Percentiles rank a stretch among this genome's conserved stretches.
phyloP scores from a whole-genome alignment of 2,797 vertebrate species.

The Spea hammondii region DNA sequence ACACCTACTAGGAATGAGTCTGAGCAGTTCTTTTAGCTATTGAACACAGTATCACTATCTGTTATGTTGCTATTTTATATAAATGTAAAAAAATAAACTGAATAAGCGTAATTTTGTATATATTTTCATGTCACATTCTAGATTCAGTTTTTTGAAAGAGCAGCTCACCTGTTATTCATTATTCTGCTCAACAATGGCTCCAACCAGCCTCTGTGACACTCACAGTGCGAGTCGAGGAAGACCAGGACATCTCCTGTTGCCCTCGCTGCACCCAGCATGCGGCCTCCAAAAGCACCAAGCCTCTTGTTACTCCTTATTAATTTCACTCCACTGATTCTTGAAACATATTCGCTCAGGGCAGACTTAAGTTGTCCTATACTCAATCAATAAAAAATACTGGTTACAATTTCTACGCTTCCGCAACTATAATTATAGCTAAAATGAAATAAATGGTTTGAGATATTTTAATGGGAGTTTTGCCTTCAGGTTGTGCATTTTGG shows the following conservation, averaged over 20 bases:
- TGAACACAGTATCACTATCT: too few relatives aligned
- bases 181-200: constrained; percentile 83
- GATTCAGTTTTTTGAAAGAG: not conserved
- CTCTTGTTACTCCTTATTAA: constrained; percentile 80
- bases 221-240: constrained; percentile 87
- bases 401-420: too few relatives aligned
- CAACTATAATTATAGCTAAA: too few relatives aligned
- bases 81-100: too few relatives aligned
- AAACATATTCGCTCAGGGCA: constrained; percentile 76
- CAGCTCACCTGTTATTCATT: constrained; percentile 77
- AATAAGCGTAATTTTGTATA: too few relatives aligned
- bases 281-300: constrained; percentile 74
- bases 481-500: too few relatives aligned
- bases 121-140: too few relatives aligned
- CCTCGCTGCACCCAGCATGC: constrained; percentile 77
- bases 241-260: constrained; percentile 79
- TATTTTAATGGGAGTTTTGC: not conserved
- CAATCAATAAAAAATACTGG: too few relatives aligned
- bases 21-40: too few relatives aligned
- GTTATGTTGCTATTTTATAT: too few relatives aligned
- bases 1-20: too few relatives aligned
- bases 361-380: constrained; percentile 77
- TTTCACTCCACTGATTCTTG: constrained; percentile 76
- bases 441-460: not conserved
- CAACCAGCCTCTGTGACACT: constrained; percentile 84